A percentile compares a stretch with the other conserved stretches of the same genome.
These are phyloP conservation scores for Hemibagrus wyckioides DNA, from an alignment of 2,113 vertebrate genomes.

Conservation along the genomic window DNA sequence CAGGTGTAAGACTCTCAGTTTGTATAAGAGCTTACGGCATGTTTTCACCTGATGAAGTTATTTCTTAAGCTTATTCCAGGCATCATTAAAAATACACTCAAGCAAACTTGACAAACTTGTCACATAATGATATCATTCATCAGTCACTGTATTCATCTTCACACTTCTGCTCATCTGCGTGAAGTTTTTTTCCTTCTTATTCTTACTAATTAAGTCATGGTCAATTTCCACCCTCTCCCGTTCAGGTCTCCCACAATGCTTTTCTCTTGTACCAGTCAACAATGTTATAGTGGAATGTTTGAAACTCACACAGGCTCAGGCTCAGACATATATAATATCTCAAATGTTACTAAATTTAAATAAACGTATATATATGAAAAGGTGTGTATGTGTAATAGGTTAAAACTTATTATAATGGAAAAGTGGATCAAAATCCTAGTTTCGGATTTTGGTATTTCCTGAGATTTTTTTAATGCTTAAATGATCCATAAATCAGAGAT, in stretches of 20 bases:
- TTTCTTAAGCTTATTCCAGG: not conserved
- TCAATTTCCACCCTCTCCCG: not conserved
- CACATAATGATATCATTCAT: not conserved
- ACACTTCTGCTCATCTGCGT: not conserved
- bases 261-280: not conserved
- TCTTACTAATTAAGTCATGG: not conserved
- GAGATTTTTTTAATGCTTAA: too few species aligned
- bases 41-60: not conserved
- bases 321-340: too few species aligned
- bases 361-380: too few species aligned
- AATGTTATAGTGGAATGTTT: too few species aligned
- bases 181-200: not conserved
- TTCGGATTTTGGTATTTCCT: too few species aligned
- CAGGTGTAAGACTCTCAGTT: not conserved
- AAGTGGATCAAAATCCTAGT: too few species aligned
- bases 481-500: too few species aligned
- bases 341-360: too few species aligned
- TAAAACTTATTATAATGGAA: too few species aligned
- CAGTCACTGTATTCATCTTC: not conserved
- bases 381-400: too few species aligned
- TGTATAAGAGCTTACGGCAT: not conserved
- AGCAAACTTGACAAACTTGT: not conserved
- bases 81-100: too few species aligned
- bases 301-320: not conserved
- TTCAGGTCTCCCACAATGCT: too few species aligned